Evolutionary conservation across 1,140 invertebrate genomes (phyloP).

Genomic region (Dendrolimus kikuchii): DNA sequence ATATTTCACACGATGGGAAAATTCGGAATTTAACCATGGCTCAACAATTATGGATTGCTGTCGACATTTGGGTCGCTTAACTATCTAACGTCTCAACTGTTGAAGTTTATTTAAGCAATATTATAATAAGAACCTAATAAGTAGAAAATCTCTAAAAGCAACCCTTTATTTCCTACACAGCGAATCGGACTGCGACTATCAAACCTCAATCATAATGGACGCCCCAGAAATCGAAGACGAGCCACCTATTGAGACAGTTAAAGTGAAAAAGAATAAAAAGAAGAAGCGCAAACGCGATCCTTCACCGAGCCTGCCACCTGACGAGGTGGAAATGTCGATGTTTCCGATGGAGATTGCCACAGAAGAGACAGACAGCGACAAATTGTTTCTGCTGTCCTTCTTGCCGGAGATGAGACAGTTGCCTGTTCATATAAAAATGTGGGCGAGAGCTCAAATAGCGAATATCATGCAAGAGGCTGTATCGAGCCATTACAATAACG

Average conservation of each 20-base stretch:
- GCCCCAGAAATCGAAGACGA: constrained; percentile 10
- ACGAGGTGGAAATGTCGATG: constrained; percentile 43
- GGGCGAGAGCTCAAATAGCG: constrained; percentile 54
- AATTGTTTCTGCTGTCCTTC: constrained; percentile 52
- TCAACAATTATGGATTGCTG: too few relatives aligned
- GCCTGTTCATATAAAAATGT: constrained; percentile 58
- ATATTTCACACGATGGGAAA: too few relatives aligned
- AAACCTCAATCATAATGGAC: neutral
- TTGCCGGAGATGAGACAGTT: constrained; percentile 54
- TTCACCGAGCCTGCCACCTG: constrained; percentile 20
- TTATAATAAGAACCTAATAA: too few relatives aligned
- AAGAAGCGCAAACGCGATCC: constrained; percentile 22
- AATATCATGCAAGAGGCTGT: constrained; percentile 60
- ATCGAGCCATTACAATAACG: constrained; percentile 38
- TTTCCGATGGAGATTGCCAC: constrained; percentile 28
- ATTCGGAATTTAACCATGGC: too few relatives aligned
- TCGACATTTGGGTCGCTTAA: too few relatives aligned
- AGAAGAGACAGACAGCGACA: constrained; percentile 46
- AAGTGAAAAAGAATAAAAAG: constrained; percentile 23
- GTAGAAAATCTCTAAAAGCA: too few relatives aligned
- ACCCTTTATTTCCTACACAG: constrained; percentile 14
- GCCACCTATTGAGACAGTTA: constrained; percentile 3
- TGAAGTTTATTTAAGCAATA: too few relatives aligned
- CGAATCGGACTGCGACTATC: constrained; percentile 18
- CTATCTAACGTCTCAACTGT: too few relatives aligned